Conservation (phyloP, 2,113 vertebrate species). For the Passer montanus region DNA sequence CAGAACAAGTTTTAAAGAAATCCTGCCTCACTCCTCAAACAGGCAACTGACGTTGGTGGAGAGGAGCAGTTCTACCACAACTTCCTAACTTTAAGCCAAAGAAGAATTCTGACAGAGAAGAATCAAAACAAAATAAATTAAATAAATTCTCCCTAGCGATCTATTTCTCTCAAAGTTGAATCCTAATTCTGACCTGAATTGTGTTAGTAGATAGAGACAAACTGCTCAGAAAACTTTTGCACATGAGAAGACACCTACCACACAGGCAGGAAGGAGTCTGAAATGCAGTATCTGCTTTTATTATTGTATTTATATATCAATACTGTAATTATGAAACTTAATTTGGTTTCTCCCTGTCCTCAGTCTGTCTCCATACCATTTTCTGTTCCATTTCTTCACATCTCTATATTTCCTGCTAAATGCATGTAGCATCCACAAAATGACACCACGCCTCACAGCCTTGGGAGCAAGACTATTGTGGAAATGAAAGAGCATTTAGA, state of each 20-base stretch:
- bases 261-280: neutral
- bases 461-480: neutral
- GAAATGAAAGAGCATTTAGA: neutral
- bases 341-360: neutral
- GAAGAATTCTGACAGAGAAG: neutral
- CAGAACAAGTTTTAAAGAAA: neutral
- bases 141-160: neutral
- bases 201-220: neutral
- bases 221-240: neutral
- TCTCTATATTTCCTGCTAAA: neutral
- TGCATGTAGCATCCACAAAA: neutral
- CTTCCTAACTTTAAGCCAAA: neutral
- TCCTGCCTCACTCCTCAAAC: neutral
- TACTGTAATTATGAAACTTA: neutral
- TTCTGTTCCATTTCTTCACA: neutral
- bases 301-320: neutral
- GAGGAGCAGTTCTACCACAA: neutral
- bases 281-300: neutral
- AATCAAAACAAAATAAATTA: neutral
- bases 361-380: neutral
- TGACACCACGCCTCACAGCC: neutral
- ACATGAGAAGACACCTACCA: neutral
- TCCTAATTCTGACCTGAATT: neutral
- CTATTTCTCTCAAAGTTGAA: neutral
- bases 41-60: fast-evolving